Conservation (phyloP, 2,797 vertebrate genomes). For the Capromys pilorides region DNA sequence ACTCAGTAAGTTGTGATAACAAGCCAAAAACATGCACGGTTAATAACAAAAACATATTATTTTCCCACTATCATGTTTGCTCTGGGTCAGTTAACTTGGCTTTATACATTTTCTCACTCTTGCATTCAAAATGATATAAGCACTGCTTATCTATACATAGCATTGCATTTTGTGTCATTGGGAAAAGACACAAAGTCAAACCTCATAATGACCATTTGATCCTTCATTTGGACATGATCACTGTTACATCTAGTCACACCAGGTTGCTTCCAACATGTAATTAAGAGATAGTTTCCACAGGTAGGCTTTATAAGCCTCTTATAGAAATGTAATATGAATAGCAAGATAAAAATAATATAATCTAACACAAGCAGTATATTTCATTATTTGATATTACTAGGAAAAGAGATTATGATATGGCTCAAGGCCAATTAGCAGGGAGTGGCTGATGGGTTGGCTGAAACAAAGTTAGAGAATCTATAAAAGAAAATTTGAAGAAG, state of each 20-base stretch:
- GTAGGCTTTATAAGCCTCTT: not conserved
- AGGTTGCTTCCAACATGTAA: not conserved
- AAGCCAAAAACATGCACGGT: not conserved
- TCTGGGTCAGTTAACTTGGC: not conserved
- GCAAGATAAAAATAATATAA: not conserved
- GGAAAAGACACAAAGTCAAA: not conserved
- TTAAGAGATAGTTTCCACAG: not conserved
- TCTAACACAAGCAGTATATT: not conserved
- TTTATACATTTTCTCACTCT: not conserved
- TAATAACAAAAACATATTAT: not conserved
- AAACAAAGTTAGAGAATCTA: not conserved
- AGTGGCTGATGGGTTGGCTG: not conserved
- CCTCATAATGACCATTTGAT: not conserved
- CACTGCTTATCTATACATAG: rapidly evolving
- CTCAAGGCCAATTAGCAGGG: not conserved
- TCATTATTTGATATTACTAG: not conserved
- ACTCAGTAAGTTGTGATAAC: not conserved
- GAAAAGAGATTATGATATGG: not conserved
- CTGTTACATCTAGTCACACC: not conserved
- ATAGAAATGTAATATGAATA: not conserved
- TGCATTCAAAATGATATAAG: not conserved
- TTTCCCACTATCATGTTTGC: not conserved
- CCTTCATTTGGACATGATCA: not conserved
- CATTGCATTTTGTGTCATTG: not conserved
- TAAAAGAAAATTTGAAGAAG: not conserved